phyloP scores from a whole-genome alignment of 2,888 invertebrate species.

The Thera britannica region DNA sequence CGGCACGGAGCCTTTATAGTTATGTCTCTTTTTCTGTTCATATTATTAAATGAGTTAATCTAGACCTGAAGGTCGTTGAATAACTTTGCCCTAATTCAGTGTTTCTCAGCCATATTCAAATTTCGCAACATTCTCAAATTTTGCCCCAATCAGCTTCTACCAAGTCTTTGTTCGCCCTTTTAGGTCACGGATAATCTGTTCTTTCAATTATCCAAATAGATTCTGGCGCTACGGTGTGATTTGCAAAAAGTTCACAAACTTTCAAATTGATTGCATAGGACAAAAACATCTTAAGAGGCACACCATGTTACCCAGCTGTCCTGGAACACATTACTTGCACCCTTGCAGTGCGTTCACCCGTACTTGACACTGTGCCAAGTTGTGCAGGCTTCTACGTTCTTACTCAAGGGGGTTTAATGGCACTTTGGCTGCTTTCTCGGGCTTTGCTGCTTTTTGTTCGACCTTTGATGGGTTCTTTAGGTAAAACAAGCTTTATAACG shows the following conservation, averaged over 20 bases:
- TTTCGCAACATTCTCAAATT: too few relatives aligned
- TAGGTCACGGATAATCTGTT: neutral
- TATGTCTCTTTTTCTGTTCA: neutral
- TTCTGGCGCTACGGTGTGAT: too few relatives aligned
- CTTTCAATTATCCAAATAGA: neutral
- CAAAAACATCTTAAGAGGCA: neutral
- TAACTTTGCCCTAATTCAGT: neutral
- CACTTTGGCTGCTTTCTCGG: constrained; percentile 10
- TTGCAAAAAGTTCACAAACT: neutral
- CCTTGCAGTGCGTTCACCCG: constrained; percentile 42
- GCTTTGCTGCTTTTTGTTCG: neutral
- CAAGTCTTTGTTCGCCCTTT: too few relatives aligned
- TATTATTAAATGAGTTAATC: too few relatives aligned
- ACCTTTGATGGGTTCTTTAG: neutral
- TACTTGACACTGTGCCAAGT: constrained; percentile 38
- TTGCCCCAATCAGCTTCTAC: too few relatives aligned
- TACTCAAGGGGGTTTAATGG: constrained; percentile 10
- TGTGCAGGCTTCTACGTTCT: constrained; percentile 16
- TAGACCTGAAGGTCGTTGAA: neutral
- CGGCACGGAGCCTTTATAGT: neutral
- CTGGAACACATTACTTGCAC: constrained; percentile 24
- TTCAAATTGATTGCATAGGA: neutral
- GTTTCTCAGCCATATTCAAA: neutral
- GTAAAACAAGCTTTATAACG: neutral
- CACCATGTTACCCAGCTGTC: constrained; percentile 2